Base-by-base conservation (phyloP, 2,888 invertebrate species). In the Dione vanillae region DNA sequence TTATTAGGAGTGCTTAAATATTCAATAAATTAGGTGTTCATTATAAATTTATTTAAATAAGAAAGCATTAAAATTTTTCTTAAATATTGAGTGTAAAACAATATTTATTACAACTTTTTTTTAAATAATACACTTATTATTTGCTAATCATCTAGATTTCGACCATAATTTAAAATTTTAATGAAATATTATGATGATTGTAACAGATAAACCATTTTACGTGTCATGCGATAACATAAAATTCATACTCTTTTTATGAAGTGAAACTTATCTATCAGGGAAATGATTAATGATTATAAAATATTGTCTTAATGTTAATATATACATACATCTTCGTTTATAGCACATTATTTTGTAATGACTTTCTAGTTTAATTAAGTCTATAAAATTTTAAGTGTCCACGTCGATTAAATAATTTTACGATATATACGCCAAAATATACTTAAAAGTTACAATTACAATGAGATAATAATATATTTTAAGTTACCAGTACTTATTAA, bases 211-310 rank as follows among this genome's bases (percentile, higher is more conserved):
- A 27, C 10, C 20, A 19, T 61, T 43, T 27, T 1, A 7, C 59
- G 12, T 19, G 12, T 41, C 19, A 27, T 43, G 14, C 6, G 59
- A 59, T 43, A 59, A 41, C 43, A 43, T 19, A 41, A 20, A 12
- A 59, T 43, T 20, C 37, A 41, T 9, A 19, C n/a, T 27, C 14
- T 59, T 41, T 58, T 58, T 40, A 41, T 59, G 12, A 59, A 41
- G 20, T 43, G 49, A 16, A 16, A n/a, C 20, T 43, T 59, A 59
- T 59, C 59, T 59, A 43, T 43, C 1, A 19, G 27, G 43, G 59
- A 59, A 59, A 43, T 59, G 20, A 59, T 59, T 12, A 43, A 37
- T 54, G n/a, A 37, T 37, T 54, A 37, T 35, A 37, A 37, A 54
- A 54, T 35, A 37, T n/a, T 37, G 9, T 9, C 14, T 54, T 37